These are phyloP conservation scores for Hyperoodon ampullatus DNA, from an alignment of 2,113 vertebrate species.

Conservation along the genomic window DNA sequence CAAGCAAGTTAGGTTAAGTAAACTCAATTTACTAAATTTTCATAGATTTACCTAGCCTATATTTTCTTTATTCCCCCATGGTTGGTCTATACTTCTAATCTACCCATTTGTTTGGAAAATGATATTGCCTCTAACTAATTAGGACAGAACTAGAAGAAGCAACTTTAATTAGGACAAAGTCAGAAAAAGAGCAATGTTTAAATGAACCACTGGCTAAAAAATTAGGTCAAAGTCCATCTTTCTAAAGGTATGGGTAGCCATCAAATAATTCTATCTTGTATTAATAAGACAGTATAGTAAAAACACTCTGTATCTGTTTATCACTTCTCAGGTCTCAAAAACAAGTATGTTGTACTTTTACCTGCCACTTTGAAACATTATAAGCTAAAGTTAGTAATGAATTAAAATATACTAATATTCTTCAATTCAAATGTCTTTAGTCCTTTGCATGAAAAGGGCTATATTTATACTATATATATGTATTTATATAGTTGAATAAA, in stretches of 20 bases:
- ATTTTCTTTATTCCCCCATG: not conserved
- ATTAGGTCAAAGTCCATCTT: not conserved
- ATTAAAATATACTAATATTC: not conserved
- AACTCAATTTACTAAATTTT: constrained; percentile 56
- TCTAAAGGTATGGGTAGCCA: not conserved
- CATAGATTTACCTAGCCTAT: constrained; percentile 44
- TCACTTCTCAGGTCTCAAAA: not conserved
- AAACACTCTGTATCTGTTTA: not conserved
- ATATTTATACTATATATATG: not conserved
- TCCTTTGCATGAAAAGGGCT: not conserved
- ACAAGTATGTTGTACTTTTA: not conserved
- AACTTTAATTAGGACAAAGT: not conserved
- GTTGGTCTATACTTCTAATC: not conserved
- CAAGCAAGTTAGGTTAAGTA: constrained; percentile 78
- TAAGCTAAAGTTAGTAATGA: not conserved
- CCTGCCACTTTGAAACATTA: not conserved
- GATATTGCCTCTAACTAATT: not conserved
- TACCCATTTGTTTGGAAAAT: not conserved
- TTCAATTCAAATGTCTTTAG: not conserved
- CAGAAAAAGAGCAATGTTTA: not conserved
- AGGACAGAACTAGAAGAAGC: not conserved
- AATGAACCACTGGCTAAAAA: not conserved
- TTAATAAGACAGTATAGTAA: not conserved
- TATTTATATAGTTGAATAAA: not conserved
- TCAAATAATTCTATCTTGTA: not conserved